Conservation (phyloP, 2,797 vertebrate genomes). For the Enteromius fasciolatus region DNA sequence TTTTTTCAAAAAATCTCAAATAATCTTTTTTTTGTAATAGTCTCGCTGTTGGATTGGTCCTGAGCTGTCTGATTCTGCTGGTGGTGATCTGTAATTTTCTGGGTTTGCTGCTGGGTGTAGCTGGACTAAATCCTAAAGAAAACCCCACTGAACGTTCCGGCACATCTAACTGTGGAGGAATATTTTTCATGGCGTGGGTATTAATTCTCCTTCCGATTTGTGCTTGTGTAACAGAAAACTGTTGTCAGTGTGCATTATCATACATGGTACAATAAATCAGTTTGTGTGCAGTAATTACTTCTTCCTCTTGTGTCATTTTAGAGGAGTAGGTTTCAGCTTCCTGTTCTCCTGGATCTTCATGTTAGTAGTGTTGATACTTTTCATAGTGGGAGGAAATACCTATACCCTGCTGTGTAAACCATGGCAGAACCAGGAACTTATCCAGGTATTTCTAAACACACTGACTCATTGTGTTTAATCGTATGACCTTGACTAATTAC, state of each 20-base stretch:
- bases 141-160: slow-evolving; percentile 77
- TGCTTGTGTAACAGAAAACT: not conserved
- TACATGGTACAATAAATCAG: not conserved
- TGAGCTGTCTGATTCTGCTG: slow-evolving; percentile 82
- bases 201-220: not conserved
- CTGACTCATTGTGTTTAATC: not conserved
- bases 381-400: slow-evolving; percentile 80
- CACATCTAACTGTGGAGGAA: slow-evolving; percentile 78
- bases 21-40: slow-evolving; percentile 63
- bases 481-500: not conserved
- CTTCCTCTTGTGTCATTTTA: slow-evolving; percentile 66
- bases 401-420: slow-evolving; percentile 82
- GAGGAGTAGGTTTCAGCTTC: slow-evolving; percentile 87
- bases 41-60: slow-evolving; percentile 65
- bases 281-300: not conserved
- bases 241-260: not conserved
- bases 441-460: slow-evolving; percentile 74
- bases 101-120: slow-evolving; percentile 81
- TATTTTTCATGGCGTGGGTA: slow-evolving; percentile 88
- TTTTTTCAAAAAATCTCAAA: not conserved
- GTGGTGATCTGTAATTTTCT: slow-evolving; percentile 81
- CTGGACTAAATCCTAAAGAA: slow-evolving; percentile 70
- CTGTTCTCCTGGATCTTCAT: slow-evolving; percentile 90
- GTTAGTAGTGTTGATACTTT: slow-evolving; percentile 81
- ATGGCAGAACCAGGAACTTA: slow-evolving; percentile 76